Conservation (phyloP, 2,113 vertebrate species). For the Dendrocopos noguchii region DNA sequence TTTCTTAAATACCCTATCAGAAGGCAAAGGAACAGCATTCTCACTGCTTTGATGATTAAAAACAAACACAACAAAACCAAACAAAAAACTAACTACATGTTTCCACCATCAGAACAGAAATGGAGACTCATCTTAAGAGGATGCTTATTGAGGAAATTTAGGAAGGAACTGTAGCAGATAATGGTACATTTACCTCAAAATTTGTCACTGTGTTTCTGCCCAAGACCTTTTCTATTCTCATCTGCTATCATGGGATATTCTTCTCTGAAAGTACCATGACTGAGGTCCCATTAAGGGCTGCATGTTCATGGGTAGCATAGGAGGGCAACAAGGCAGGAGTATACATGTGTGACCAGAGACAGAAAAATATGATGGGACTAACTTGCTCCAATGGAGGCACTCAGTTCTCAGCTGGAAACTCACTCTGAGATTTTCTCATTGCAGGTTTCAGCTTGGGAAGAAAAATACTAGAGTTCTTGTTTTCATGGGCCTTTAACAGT, state of each 20-base stretch:
- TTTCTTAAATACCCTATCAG: conserved; percentile 20
- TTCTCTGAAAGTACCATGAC: background rate
- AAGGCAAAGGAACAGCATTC: conserved; percentile 39
- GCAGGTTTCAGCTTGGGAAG: background rate
- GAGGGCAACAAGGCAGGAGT: background rate
- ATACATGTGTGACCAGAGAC: background rate
- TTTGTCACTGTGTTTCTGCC: background rate
- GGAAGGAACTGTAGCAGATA: background rate
- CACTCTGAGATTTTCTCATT: background rate
- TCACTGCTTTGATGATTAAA: conserved; percentile 57
- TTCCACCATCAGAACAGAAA: conserved; percentile 25
- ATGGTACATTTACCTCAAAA: background rate
- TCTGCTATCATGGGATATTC: background rate
- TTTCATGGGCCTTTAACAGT: background rate
- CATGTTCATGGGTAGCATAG: background rate
- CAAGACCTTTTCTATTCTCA: background rate
- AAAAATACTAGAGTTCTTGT: background rate
- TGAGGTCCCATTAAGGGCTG: background rate
- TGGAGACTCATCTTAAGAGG: background rate
- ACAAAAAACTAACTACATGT: background rate
- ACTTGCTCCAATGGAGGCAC: background rate
- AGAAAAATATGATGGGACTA: background rate
- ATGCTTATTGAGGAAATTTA: background rate
- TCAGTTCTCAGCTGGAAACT: background rate
- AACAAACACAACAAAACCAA: background rate